Evolutionary conservation across 1,140 invertebrate genomes (phyloP).

Genomic region (Heterodera carotae): DNA sequence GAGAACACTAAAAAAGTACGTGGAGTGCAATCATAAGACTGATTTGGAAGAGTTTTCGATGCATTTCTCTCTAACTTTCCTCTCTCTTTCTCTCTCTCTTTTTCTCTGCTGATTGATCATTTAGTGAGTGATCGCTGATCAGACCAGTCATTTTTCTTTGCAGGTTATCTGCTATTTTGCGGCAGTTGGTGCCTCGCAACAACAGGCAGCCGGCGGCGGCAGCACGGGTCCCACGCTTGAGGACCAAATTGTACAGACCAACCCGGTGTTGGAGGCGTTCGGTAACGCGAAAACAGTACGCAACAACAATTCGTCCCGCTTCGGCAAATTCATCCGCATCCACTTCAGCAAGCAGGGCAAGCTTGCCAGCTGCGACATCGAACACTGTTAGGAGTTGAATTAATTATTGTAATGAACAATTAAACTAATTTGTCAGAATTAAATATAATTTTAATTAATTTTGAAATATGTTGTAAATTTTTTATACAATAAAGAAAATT

Average conservation of each 20-base stretch:
- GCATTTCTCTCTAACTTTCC: no score
- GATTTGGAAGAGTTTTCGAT: no score
- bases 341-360: constrained; percentile 98
- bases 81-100: background rate
- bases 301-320: constrained; percentile 98
- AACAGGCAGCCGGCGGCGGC: constrained; percentile 28
- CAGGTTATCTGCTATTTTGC: constrained; percentile 73
- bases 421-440: no score
- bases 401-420: no score
- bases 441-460: no score
- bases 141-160: no score
- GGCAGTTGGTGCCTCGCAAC: constrained; percentile 69
- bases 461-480: no score
- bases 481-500: no score
- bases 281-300: constrained; percentile 99
- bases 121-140: no score
- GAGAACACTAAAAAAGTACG: constrained; percentile 74
- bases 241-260: constrained; percentile 98
- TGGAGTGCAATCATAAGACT: background rate
- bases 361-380: constrained; percentile 99
- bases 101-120: background rate
- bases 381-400: constrained; percentile 78
- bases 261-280: constrained; percentile 97
- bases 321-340: constrained; percentile 91
- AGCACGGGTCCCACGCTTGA: constrained; percentile 70